A percentile compares a stretch with the other conserved stretches of the same genome.
Evolutionary conservation across 2,113 vertebrate genomes (phyloP).

Genomic region (Typhlomys cinereus): DNA sequence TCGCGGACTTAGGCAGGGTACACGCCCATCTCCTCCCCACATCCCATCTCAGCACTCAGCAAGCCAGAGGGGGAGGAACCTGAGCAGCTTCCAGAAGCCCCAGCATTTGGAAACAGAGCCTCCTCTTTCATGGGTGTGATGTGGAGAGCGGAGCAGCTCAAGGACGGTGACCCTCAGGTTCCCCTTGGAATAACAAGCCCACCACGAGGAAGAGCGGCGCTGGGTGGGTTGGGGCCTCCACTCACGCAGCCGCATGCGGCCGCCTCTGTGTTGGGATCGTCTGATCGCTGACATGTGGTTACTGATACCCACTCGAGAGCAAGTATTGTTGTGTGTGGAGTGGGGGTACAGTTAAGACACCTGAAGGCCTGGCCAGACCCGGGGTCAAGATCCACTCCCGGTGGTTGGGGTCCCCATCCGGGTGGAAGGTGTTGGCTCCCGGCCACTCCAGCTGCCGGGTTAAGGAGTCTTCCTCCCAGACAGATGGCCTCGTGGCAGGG

Average conservation of each 20-base stretch:
- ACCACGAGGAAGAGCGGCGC: not conserved
- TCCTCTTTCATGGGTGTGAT: not conserved
- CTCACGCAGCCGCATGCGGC: rapidly evolving
- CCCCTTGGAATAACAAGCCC: not conserved
- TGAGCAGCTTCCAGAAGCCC: not conserved
- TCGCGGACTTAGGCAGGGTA: rapidly evolving
- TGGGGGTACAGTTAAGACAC: rapidly evolving
- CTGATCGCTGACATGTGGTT: not conserved
- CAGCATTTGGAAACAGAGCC: not conserved
- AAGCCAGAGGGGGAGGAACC: not conserved
- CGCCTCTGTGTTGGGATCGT: not conserved
- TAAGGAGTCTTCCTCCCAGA: not conserved
- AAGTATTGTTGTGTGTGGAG: no score
- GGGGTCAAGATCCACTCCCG: rapidly evolving
- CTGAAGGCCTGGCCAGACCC: not conserved
- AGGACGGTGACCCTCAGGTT: not conserved
- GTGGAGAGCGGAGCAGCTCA: not conserved
- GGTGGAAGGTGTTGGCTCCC: not conserved
- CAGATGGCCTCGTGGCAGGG: not conserved
- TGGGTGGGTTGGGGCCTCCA: no score
- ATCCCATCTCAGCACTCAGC: not conserved
- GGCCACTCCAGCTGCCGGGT: not conserved
- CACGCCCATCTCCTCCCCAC: not conserved
- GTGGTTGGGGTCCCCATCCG: not conserved
- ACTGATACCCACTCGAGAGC: not conserved